phyloP scores from a whole-genome alignment of 2,797 vertebrate species.

The Crax fasciolata region DNA sequence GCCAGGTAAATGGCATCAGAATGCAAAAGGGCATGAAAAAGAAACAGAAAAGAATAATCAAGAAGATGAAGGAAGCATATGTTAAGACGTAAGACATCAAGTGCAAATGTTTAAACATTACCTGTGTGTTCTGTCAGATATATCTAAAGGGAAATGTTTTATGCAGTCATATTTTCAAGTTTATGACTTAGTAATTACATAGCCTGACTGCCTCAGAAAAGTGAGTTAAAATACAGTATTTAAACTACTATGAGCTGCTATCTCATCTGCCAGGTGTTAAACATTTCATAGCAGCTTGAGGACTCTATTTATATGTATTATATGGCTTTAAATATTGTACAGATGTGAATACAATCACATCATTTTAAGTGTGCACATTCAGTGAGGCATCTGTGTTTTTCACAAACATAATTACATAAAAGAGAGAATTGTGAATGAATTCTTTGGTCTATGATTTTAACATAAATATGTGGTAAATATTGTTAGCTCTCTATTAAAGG shows the following conservation, averaged over 20 bases:
- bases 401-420: slow-evolving; percentile 65
- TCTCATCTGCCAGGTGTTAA: slow-evolving; percentile 81
- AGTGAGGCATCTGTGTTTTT: slow-evolving; percentile 42
- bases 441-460: slow-evolving; percentile 52
- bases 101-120: slow-evolving; percentile 63
- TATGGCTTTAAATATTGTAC: slow-evolving; percentile 75
- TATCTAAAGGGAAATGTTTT: slow-evolving; percentile 66
- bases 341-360: slow-evolving; percentile 64
- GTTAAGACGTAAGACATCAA: slow-evolving; percentile 16
- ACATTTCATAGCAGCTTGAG: slow-evolving; percentile 62
- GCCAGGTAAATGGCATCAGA: background rate
- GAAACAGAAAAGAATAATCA: slow-evolving; percentile 18
- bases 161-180: slow-evolving; percentile 70
- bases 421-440: slow-evolving; percentile 40
- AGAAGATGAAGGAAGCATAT: background rate
- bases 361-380: slow-evolving; percentile 36
- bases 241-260: slow-evolving; percentile 66
- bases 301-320: slow-evolving; percentile 74
- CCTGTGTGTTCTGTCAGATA: slow-evolving; percentile 58
- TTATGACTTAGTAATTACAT: slow-evolving; percentile 76
- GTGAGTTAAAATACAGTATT: slow-evolving; percentile 81
- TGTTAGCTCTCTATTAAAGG: slow-evolving; percentile 48
- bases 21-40: background rate
- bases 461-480: slow-evolving; percentile 74
- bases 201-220: slow-evolving; percentile 74